Evolutionary conservation across 1,140 invertebrate genomes (phyloP), one percentile per base, ranked within the genome.

Genomic region (Euglossa dilemma): DNA sequence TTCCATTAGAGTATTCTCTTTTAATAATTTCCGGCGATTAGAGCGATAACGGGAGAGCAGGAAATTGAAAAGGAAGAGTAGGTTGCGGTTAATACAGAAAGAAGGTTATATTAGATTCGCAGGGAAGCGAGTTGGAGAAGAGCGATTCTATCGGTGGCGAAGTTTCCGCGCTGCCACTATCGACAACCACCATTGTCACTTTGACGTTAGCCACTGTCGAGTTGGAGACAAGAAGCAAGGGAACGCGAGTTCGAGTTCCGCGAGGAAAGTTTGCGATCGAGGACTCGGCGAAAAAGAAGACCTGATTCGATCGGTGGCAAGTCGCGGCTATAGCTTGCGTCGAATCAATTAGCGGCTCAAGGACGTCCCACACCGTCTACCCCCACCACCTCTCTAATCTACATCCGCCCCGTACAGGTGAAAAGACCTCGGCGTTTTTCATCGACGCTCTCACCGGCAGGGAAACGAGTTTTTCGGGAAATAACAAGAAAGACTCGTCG

Each of bases 131-230:
- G 16, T 47, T 28, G 3, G 2, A 28, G 25, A 36, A 16, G 8
- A 20, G 18, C 25, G n/a, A 36, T 56, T 54, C 28, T 54, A 36
- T 71, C 14, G 50, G 56, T 43, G 14, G 8, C 18, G 18, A 54
- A 72, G 50, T 72, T 72, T 72, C 28, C 70, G 14, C 25, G 14
- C 47, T 28, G 69, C 18, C 16, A 52, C 28, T 72, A 72, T 72
- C 20, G 52, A 54, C 50, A 36, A 56, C 25, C 12, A 4, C 25
- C 20, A 45, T 56, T 43, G 70, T 43, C 52, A 9, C 25, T 56
- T 56, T 43, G 52, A 56, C 28, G 28, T 36, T 23, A 56, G 6
- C 52, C 20, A 43, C 70, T 56, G 56, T 56, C 28, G 28, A 54
- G 3, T 1, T 5, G 43, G 25, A 2, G 18, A 28, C 36, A 43